Evolutionary conservation across 2,888 invertebrate species (phyloP), one percentile per base, ranked within the genome.

Genomic region (Hoplodrina blanda): DNA sequence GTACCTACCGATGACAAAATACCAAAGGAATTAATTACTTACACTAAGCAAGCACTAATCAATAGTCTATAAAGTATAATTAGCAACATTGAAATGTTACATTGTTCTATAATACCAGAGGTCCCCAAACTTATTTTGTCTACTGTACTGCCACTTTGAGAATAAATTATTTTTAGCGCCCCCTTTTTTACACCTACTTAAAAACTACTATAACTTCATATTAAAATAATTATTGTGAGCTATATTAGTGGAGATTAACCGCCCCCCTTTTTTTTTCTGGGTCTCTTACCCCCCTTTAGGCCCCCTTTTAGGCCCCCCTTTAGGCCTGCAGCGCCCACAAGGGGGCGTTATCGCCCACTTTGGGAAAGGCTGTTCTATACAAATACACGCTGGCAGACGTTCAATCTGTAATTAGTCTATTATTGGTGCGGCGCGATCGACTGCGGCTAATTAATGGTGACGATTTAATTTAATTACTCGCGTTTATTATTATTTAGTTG

Each of bases 341-440:
- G n/a, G n/a, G n/a, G n/a, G n/a, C n/a, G n/a, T n/a, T n/a, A n/a
- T n/a, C 25, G 25, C 25, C 25, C 25, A 25, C 25, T 25, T 25
- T 25, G 25, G 25, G 25, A 25, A 25, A 25, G 25, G 25, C 25
- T 25, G 25, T 56, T 49, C 71, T 59, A n/a, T 60, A 80, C 77
- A 74, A 77, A 83, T 80, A 81, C 68, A 66, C 65, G 67, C 78
- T 89, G 89, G 90, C 89, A 78, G 74, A 80, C 77, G 85, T 87
- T 88, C 90, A 90, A 91, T 87, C 83, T 84, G 89, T 89, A 89
- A 90, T 90, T 90, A 86, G 84, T 85, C 82, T 87, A 87, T 87
- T 88, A 87, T 85, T 86, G 85, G 85, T 82, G 72, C 60, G 46
- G 30, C 41, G 66, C 72, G 71, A 75, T 81, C 69, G 78, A 80